These are phyloP conservation scores for Odontophorus gujanensis DNA, from an alignment of 2,113 vertebrate species.

Conservation along the genomic window DNA sequence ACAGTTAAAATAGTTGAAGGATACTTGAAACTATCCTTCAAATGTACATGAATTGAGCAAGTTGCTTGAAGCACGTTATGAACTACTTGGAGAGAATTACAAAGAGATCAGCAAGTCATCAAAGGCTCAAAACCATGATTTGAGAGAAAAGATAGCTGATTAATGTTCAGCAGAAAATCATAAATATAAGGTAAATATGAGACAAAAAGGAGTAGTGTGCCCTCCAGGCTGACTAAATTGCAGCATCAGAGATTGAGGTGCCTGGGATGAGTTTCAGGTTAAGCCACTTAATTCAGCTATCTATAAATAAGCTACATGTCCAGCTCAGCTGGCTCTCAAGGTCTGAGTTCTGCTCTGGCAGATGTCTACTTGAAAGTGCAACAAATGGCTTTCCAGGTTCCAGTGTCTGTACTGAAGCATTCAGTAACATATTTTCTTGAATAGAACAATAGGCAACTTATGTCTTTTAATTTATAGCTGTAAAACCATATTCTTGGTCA, in stretches of 20 bases:
- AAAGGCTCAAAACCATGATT: not conserved
- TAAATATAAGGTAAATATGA: not conserved
- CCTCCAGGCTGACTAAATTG: not conserved
- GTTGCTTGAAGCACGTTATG: not conserved
- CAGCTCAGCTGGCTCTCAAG: not conserved
- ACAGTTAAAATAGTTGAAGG: not conserved
- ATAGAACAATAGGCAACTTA: not conserved
- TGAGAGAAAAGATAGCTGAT: not conserved
- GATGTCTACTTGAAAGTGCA: not conserved
- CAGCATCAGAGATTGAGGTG: not conserved
- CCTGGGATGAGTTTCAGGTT: not conserved
- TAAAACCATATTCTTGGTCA: not conserved
- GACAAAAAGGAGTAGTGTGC: not conserved
- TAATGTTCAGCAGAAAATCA: not conserved
- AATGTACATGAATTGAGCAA: not conserved
- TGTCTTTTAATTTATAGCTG: not conserved
- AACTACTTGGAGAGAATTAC: not conserved
- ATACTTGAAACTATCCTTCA: not conserved
- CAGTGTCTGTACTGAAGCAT: not conserved
- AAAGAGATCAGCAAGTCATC: not conserved
- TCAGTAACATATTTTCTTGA: not conserved
- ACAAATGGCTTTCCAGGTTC: not conserved
- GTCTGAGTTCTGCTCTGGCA: not conserved
- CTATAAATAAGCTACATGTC: not conserved
- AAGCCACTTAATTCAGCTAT: not conserved